Percentiles rank a stretch among this genome's conserved stretches.
These are phyloP conservation scores for Gobiocypris rarus DNA, from an alignment of 2,113 vertebrate genomes.

Conservation along the genomic window DNA sequence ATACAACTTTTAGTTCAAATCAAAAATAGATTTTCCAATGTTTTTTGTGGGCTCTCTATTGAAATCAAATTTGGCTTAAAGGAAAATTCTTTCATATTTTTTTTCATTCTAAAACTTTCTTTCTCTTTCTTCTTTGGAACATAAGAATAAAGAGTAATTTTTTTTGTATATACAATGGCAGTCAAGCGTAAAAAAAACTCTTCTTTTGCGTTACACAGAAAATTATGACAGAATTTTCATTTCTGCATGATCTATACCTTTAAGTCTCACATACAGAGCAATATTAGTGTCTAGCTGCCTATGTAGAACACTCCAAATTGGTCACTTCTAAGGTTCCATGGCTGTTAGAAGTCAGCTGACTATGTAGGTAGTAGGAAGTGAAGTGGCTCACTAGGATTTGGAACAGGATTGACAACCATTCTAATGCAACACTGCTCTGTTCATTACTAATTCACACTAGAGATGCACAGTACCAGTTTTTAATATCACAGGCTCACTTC, in stretches of 20 bases:
- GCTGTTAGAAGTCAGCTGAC: background rate
- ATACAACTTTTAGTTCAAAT: too few relatives aligned
- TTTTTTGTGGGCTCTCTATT: too few relatives aligned
- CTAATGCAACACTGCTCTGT: background rate
- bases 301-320: background rate
- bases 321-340: background rate
- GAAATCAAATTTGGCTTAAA: background rate
- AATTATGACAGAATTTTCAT: background rate
- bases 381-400: too few relatives aligned
- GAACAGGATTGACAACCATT: background rate
- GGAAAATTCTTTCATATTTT: background rate
- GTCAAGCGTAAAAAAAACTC: background rate
- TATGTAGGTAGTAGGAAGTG: background rate
- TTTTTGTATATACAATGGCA: too few relatives aligned
- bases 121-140: too few relatives aligned
- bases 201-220: background rate
- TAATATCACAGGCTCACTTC: conserved; percentile 20
- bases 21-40: too few relatives aligned
- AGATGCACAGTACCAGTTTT: background rate
- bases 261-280: background rate
- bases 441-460: conserved; percentile 8
- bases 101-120: background rate
- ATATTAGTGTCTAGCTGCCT: background rate
- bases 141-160: too few relatives aligned
- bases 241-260: background rate